A percentile compares a stretch with the other conserved stretches of the same genome.
Conservation (phyloP, 2,113 vertebrate species). For the Gavialis gangeticus region DNA sequence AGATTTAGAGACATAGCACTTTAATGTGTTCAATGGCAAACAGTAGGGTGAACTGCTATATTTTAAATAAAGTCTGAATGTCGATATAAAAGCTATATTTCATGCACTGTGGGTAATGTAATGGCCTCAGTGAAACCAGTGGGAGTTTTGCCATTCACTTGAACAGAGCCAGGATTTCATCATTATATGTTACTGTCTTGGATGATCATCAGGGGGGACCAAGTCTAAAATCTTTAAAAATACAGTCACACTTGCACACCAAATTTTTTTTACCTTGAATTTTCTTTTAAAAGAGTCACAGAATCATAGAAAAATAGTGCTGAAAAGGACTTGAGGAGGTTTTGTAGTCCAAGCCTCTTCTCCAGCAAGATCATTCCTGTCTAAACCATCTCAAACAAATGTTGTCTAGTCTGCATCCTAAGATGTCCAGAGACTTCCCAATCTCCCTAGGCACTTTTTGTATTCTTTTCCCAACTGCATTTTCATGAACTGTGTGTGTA, state of each 20-base stretch:
- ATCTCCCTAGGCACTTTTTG: too few relatives aligned
- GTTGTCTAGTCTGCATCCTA: too few relatives aligned
- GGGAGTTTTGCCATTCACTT: not conserved
- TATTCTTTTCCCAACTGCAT: too few relatives aligned
- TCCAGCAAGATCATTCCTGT: too few relatives aligned
- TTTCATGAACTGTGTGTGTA: too few relatives aligned
- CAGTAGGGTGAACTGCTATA: not conserved
- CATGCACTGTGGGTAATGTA: not conserved
- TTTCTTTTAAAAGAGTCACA: not conserved
- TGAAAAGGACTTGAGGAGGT: too few relatives aligned
- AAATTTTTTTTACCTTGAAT: not conserved
- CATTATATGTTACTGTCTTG: not conserved
- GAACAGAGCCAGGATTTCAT: not conserved
- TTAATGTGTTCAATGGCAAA: not conserved
- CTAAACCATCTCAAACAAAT: too few relatives aligned
- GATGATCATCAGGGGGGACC: not conserved
- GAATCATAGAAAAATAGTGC: not conserved
- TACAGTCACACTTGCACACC: not conserved
- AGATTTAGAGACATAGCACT: not conserved
- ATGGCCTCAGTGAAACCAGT: not conserved
- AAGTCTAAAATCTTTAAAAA: not conserved
- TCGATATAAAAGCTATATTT: too few relatives aligned
- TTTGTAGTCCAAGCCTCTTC: too few relatives aligned
- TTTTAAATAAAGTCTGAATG: not conserved
- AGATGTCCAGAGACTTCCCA: too few relatives aligned